Evolutionary conservation across 2,797 vertebrate genomes (phyloP), one percentile per base, ranked within the genome.

Genomic region (Syndactyla subalaris): DNA sequence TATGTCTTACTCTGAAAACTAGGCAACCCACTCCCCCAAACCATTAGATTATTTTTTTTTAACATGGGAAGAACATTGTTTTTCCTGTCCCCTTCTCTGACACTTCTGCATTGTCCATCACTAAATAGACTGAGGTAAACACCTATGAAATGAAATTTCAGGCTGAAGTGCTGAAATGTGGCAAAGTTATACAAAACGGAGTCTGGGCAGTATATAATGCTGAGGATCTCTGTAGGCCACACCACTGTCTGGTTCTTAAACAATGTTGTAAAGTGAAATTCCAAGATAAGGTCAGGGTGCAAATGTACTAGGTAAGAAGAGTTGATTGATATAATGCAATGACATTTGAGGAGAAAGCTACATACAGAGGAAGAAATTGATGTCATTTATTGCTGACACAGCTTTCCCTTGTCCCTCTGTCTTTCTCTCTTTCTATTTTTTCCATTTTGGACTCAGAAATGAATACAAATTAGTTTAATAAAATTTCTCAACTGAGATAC

Each of bases 401-500:
- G 21, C 30, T 76, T 90, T 86, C 34, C 62, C 16, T 30, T 41
- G 2, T 80, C 38, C 65, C 59, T 61, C 82, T 62, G 9, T 41
- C 61, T 88, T 88, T 67, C 49, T 75, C 17, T 18, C 27, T 84
- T 85, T 87, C 38, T n/a, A 67, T 80, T 71, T 79, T 72, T 52
- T 94, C 29, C 36, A 39, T 87, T 89, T 77, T 59, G 26, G 70
- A 34, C 29, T 27, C 63, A 90, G 67, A 86, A 84, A 82, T 76
- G 74, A 94, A 94, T 82, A 90, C 39, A 92, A 90, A 92, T 82
- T 63, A 76, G n/a, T 82, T 90, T 59, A 94, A 92, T 93, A 90
- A 89, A 81, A 92, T 95, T 88, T 92, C 77, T 51, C 71, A 90
- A 26, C 36, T 66, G 74, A 95, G 80, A 73, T 73, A 51, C 52